Percentiles rank a stretch among this genome's conserved stretches.
Conservation (phyloP, 2,797 vertebrate species). For the Mormyrops attenuatus region DNA sequence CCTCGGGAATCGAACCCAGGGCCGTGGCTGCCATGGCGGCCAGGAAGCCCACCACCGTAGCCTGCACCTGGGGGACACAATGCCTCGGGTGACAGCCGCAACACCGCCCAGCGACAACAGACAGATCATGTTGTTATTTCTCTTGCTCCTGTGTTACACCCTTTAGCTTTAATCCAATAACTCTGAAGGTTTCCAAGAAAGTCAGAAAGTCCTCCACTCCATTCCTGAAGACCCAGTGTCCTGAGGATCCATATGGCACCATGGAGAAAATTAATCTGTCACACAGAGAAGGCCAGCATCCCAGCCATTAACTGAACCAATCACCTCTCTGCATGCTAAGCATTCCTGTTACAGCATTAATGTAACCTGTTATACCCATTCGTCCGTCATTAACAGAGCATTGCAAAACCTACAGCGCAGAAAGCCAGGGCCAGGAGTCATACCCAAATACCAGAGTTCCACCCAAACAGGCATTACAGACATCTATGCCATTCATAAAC, state of each 20-base stretch:
- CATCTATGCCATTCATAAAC: neutral
- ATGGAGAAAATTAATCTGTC: neutral
- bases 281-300: neutral
- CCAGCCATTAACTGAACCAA: neutral
- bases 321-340: neutral
- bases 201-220: neutral
- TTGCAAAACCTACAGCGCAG: neutral
- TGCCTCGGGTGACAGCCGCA: neutral
- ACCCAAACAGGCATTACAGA: neutral
- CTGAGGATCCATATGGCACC: neutral
- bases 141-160: neutral
- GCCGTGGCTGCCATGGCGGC: conserved; percentile 86
- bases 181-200: neutral
- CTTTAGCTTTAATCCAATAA: neutral
- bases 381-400: neutral
- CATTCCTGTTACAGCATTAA: neutral
- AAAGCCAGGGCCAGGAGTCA: neutral
- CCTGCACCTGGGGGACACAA: conserved; percentile 73
- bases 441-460: neutral
- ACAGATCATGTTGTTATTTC: neutral
- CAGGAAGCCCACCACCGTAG: conserved; percentile 90
- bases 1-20: conserved; percentile 91
- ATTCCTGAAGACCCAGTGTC: neutral
- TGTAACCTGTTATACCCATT: neutral
- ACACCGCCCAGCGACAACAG: neutral